These are phyloP conservation scores for Climacteris rufus DNA, from an alignment of 2,113 vertebrate species.

Conservation along the genomic window DNA sequence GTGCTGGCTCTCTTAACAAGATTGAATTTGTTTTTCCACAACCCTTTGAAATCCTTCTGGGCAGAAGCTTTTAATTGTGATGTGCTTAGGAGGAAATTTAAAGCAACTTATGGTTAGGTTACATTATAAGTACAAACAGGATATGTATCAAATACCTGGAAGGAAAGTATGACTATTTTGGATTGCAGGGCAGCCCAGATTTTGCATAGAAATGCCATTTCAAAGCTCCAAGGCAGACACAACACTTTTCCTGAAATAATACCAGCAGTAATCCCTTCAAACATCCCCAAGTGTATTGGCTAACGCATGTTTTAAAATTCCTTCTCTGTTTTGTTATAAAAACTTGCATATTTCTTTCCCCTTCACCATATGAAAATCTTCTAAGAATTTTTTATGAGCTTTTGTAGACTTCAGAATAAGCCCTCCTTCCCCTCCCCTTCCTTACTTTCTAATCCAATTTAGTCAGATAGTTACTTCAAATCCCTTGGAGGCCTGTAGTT, in stretches of 20 bases:
- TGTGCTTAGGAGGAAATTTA: not conserved
- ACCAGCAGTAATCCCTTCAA: slow-evolving; percentile 45
- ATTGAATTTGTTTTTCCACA: not conserved
- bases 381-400: slow-evolving; percentile 63
- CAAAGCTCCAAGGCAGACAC: slow-evolving; percentile 21
- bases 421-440: slow-evolving; percentile 60
- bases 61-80: not conserved
- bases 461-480: slow-evolving; percentile 71
- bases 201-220: not conserved
- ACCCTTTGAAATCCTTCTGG: slow-evolving; percentile 2
- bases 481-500: slow-evolving; percentile 67
- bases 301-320: slow-evolving; percentile 43
- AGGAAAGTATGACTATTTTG: slow-evolving; percentile 14
- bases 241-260: slow-evolving; percentile 56
- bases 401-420: slow-evolving; percentile 61
- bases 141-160: slow-evolving; percentile 28
- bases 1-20: not conserved
- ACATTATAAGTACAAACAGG: not conserved
- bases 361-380: slow-evolving; percentile 65
- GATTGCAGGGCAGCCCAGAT: not conserved
- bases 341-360: slow-evolving; percentile 48
- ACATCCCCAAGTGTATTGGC: slow-evolving; percentile 33
- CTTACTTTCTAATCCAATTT: slow-evolving; percentile 82
- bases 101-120: not conserved
- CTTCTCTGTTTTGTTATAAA: slow-evolving; percentile 42